Evolutionary conservation across 2,113 vertebrate genomes (phyloP).

Genomic region (Pipra filicauda): DNA sequence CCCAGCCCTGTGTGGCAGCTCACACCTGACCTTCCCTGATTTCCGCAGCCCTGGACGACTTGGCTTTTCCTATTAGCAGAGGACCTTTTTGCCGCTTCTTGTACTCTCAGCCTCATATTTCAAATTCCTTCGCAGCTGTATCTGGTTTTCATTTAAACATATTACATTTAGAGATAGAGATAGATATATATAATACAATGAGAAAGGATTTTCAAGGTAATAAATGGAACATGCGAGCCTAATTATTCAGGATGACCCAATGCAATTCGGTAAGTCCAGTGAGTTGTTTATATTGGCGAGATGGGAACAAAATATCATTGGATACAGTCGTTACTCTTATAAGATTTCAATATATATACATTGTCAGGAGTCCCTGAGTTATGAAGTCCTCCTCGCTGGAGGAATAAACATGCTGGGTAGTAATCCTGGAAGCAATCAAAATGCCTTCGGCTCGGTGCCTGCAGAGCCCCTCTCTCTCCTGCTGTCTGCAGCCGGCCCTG

Average conservation of each 20-base stretch:
- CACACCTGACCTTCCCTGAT: constrained; percentile 40
- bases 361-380: constrained; percentile 68
- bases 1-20: not conserved
- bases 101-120: constrained; percentile 67
- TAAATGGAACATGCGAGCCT: constrained; percentile 56
- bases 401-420: constrained; percentile 63
- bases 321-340: constrained; percentile 54
- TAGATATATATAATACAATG: not conserved
- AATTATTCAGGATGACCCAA: constrained; percentile 63
- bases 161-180: constrained; percentile 1
- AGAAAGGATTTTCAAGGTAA: constrained; percentile 67
- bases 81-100: constrained; percentile 52
- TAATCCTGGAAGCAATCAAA: constrained; percentile 66
- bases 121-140: constrained; percentile 54
- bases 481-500: not conserved
- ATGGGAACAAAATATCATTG: constrained; percentile 51
- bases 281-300: constrained; percentile 66
- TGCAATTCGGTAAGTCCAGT: not conserved
- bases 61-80: constrained; percentile 44
- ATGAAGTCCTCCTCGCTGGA: constrained; percentile 50
- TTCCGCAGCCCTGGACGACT: not conserved
- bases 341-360: constrained; percentile 63
- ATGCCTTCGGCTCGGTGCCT: constrained; percentile 14
- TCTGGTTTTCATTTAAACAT: constrained; percentile 72
- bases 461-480: not conserved